These are phyloP conservation scores for Hetaerina titia DNA, from an alignment of 2,888 invertebrate species.

Conservation along the genomic window DNA sequence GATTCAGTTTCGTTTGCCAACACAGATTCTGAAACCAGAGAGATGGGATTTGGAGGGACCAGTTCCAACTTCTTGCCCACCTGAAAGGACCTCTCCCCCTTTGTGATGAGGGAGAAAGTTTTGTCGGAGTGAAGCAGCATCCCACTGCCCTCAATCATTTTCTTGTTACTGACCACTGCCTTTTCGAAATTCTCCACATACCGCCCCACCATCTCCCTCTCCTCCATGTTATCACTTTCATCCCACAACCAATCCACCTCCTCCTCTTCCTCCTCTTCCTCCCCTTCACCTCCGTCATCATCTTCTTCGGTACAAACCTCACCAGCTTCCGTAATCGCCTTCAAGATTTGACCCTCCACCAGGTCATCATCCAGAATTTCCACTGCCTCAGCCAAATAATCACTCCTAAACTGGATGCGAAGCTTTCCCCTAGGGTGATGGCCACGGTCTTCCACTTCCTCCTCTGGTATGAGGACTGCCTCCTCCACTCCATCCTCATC, in stretches of 20 bases:
- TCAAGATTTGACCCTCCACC: slow-evolving; percentile 74
- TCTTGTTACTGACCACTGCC: slow-evolving; percentile 56
- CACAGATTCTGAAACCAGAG: neutral
- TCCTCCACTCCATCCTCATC: slow-evolving; percentile 71
- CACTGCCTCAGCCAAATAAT: slow-evolving; percentile 91
- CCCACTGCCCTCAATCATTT: slow-evolving; percentile 62
- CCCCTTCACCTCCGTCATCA: slow-evolving; percentile 74
- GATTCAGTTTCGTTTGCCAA: neutral
- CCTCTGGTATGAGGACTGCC: slow-evolving; percentile 50
- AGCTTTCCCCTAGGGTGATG: slow-evolving; percentile 78
- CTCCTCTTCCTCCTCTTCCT: slow-evolving; percentile 74
- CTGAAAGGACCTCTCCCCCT: neutral
- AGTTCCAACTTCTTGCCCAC: neutral
- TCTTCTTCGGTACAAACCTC: slow-evolving; percentile 72
- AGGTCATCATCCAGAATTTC: slow-evolving; percentile 77
- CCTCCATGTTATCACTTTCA: slow-evolving; percentile 70
- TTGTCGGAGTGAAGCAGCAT: slow-evolving; percentile 59
- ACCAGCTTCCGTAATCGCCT: slow-evolving; percentile 73
- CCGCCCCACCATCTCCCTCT: slow-evolving; percentile 70
- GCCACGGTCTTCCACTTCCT: slow-evolving; percentile 62
- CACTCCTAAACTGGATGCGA: slow-evolving; percentile 89
- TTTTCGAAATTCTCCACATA: slow-evolving; percentile 71
- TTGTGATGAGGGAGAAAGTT: neutral
- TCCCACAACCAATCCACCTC: slow-evolving; percentile 75
- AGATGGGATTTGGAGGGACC: neutral